Conservation (phyloP, 2,797 vertebrate genomes). For the Paguma larvata region DNA sequence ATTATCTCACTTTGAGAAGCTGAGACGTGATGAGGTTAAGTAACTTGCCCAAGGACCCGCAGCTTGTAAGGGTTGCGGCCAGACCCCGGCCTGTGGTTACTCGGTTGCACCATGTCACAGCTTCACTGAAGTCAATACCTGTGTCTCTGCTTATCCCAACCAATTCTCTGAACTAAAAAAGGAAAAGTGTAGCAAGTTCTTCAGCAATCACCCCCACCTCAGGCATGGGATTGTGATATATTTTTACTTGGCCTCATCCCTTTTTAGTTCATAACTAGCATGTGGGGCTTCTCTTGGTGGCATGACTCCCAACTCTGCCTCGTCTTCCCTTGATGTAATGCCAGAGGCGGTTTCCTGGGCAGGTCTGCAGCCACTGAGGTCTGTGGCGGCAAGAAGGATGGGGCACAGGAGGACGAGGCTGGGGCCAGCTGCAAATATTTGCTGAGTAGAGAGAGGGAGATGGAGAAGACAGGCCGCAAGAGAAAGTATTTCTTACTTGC, state of each 20-base stretch:
- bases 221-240: not conserved
- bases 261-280: not conserved
- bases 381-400: not conserved
- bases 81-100: not conserved
- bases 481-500: not conserved
- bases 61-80: not conserved
- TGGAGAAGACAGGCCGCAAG: not conserved
- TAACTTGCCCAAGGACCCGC: not conserved
- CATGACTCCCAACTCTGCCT: not conserved
- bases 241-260: not conserved
- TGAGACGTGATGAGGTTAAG: not conserved
- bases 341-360: not conserved
- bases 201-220: not conserved
- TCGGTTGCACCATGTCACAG: not conserved
- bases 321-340: slow-evolving; percentile 7
- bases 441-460: not conserved
- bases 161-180: slow-evolving; percentile 16
- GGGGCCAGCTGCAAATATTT: slow-evolving; percentile 47
- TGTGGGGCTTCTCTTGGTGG: not conserved
- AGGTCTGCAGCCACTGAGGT: not conserved
- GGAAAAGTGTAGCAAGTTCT: not conserved
- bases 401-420: not conserved
- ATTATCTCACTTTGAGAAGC: not conserved
- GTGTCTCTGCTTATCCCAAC: slow-evolving; percentile 25
- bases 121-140: not conserved